These are phyloP conservation scores for Triplophysa siluroides DNA, from an alignment of 2,113 vertebrate species.

Conservation along the genomic window DNA sequence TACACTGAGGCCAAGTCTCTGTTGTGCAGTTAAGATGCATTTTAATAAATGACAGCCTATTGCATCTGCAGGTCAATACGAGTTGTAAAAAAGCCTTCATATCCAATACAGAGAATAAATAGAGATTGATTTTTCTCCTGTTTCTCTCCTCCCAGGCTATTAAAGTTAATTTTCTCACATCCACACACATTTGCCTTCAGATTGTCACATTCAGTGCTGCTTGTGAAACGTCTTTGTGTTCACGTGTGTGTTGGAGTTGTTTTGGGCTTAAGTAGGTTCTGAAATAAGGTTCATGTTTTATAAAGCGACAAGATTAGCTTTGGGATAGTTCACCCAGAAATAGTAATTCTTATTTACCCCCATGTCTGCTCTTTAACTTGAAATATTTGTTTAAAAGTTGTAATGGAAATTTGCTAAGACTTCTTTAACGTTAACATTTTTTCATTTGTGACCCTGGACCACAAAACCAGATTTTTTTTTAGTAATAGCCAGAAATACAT, in stretches of 20 bases:
- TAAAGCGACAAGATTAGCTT: no score
- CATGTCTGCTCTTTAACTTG: no score
- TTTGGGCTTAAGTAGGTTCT: neutral
- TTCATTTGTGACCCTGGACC: no score
- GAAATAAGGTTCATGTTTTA: no score
- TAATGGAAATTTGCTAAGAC: no score
- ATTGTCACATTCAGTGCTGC: neutral
- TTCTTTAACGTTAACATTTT: no score
- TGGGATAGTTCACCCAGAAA: no score
- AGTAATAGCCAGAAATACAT: no score
- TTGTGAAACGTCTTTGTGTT: neutral
- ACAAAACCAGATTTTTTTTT: no score
- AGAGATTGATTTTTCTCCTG: slow-evolving; percentile 53
- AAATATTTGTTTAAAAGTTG: no score
- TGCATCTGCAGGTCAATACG: slow-evolving; percentile 29
- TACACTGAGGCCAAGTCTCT: neutral
- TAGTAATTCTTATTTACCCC: no score
- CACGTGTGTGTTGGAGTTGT: neutral
- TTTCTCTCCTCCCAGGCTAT: slow-evolving; percentile 35
- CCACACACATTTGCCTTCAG: neutral
- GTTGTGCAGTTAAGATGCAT: slow-evolving; percentile 26
- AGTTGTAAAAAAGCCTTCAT: slow-evolving; percentile 44
- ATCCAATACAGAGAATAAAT: slow-evolving; percentile 50
- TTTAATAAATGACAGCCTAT: slow-evolving; percentile 14
- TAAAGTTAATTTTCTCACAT: slow-evolving; percentile 53